phyloP scores from a whole-genome alignment of 2,113 vertebrate species.

The Austrofundulus limnaeus region DNA sequence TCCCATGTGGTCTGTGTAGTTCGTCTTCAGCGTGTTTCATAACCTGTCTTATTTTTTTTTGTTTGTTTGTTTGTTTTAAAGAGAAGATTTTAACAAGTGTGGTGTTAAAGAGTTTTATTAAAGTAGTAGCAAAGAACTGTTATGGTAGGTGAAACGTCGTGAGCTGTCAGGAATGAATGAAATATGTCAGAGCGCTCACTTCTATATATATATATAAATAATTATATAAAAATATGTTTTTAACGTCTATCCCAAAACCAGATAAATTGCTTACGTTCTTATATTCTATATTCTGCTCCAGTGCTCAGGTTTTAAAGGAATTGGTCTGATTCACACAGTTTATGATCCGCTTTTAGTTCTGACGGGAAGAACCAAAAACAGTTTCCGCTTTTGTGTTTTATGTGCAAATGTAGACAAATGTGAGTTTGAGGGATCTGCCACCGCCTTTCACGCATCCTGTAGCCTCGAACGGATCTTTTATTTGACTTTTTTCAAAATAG shows the following conservation, averaged over 20 bases:
- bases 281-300: slow-evolving; percentile 16
- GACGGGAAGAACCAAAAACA: slow-evolving; percentile 51
- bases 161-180: slow-evolving; percentile 20
- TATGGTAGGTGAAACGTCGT: slow-evolving; percentile 24
- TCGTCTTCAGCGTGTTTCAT: slow-evolving; percentile 9
- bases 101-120: slow-evolving; percentile 23
- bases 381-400: slow-evolving; percentile 32
- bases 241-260: slow-evolving; percentile 22
- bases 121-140: slow-evolving; percentile 11
- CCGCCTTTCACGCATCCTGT: slow-evolving; percentile 20
- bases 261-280: slow-evolving; percentile 17
- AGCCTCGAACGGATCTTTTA: slow-evolving; percentile 25
- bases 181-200: slow-evolving; percentile 20
- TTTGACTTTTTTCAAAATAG: slow-evolving; percentile 19
- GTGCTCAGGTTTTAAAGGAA: slow-evolving; percentile 54
- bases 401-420: not conserved
- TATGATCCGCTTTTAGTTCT: slow-evolving; percentile 9
- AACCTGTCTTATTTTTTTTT: not conserved
- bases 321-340: slow-evolving; percentile 24
- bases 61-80: slow-evolving; percentile 36
- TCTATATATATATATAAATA: slow-evolving; percentile 8
- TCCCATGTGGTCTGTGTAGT: slow-evolving; percentile 10
- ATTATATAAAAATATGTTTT: slow-evolving; percentile 9
- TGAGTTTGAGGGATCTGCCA: slow-evolving; percentile 24
- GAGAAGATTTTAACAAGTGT: slow-evolving; percentile 45